A percentile compares a stretch with the other conserved stretches of the same genome.
phyloP scores from a whole-genome alignment of 1,140 invertebrate genomes.

The Drosophila arawakana region DNA sequence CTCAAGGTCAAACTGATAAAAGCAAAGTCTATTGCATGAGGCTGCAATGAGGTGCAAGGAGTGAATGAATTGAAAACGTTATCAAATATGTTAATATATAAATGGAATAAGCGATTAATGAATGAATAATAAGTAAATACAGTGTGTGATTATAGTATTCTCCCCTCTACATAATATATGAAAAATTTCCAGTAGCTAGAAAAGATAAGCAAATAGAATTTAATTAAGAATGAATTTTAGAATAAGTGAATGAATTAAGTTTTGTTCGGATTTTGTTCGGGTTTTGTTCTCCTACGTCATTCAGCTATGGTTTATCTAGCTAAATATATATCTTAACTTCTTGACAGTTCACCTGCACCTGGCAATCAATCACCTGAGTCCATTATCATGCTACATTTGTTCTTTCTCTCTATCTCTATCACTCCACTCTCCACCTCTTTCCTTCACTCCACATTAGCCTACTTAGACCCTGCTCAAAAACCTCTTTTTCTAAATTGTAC shows the following conservation, averaged over 20 bases:
- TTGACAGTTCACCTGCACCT: slow-evolving; percentile 46
- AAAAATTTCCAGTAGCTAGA: neutral
- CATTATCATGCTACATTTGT: slow-evolving; percentile 37
- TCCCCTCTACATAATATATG: neutral
- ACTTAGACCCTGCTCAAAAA: slow-evolving; percentile 27
- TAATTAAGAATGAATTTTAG: slow-evolving; percentile 6
- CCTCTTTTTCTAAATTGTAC: slow-evolving; percentile 14
- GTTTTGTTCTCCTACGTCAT: neutral
- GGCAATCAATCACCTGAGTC: slow-evolving; percentile 40
- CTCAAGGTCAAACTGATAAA: slow-evolving; percentile 36
- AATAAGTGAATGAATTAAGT: neutral
- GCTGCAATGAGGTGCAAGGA: slow-evolving; percentile 23
- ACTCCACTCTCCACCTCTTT: neutral
- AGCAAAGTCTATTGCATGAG: slow-evolving; percentile 1
- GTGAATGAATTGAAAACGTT: slow-evolving; percentile 17
- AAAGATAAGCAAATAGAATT: neutral
- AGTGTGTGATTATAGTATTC: slow-evolving; percentile 1
- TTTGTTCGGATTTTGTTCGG: neutral
- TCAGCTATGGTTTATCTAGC: slow-evolving; percentile 3
- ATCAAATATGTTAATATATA: slow-evolving; percentile 7
- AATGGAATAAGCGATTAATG: slow-evolving; percentile 10
- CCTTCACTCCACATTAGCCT: slow-evolving; percentile 5
- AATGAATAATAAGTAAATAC: slow-evolving; percentile 9
- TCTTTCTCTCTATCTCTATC: slow-evolving; percentile 1
- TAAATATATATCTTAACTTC: slow-evolving; percentile 25